These are phyloP conservation scores for Carcina quercana DNA, from an alignment of 2,888 invertebrate genomes.

Conservation along the genomic window DNA sequence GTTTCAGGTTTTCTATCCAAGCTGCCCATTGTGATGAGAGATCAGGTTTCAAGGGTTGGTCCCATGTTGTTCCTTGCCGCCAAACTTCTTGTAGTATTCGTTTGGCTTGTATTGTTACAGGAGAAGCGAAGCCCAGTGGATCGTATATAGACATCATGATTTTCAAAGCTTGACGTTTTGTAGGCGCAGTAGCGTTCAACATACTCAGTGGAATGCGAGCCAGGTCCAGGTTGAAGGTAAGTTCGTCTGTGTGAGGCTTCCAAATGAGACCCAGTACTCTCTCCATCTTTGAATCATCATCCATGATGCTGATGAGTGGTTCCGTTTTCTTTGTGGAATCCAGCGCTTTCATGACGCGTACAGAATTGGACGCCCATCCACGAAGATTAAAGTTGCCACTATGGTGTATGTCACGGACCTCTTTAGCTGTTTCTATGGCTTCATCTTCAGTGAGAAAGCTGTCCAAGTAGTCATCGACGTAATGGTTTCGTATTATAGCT, in stretches of 20 bases:
- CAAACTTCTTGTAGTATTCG: not conserved
- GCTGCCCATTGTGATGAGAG: not conserved
- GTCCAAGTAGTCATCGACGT: constrained; percentile 14
- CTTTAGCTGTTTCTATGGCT: constrained; percentile 1
- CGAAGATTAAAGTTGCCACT: constrained; percentile 14
- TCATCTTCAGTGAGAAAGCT: constrained; percentile 4
- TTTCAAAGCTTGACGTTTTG: not conserved
- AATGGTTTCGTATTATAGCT: constrained; percentile 9
- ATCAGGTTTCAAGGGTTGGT: not conserved
- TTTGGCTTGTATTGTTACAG: not conserved
- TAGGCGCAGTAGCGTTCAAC: not conserved
- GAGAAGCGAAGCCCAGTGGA: not conserved
- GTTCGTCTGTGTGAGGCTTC: constrained; percentile 5
- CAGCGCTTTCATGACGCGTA: constrained; percentile 1
- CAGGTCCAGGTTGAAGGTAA: not conserved
- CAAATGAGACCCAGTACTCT: constrained; percentile 14
- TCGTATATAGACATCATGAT: not conserved
- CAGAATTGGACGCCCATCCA: constrained; percentile 11
- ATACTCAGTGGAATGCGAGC: not conserved
- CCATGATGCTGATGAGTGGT: constrained; percentile 4
- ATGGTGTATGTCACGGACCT: constrained; percentile 9
- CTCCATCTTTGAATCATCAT: not conserved
- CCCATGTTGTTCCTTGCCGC: not conserved
- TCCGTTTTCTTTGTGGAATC: constrained; percentile 7
- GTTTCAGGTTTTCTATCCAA: not conserved